Evolutionary conservation across 2,888 invertebrate species (phyloP).

Genomic region (Graphium colonna): DNA sequence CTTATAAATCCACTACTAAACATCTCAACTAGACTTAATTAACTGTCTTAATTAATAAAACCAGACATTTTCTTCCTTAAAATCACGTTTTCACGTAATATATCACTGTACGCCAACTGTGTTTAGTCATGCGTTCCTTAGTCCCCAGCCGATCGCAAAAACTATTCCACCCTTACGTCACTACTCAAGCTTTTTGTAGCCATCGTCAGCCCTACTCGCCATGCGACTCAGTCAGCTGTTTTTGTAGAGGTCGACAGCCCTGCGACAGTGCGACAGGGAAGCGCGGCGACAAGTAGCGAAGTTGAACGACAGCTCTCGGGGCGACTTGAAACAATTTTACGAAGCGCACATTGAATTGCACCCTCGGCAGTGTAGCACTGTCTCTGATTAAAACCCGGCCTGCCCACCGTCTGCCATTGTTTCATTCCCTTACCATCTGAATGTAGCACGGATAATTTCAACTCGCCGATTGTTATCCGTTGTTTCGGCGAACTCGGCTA

Average conservation of each 20-base stretch:
- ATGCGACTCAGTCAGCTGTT: conserved; percentile 2
- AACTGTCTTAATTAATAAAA: no score
- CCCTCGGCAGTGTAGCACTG: conserved; percentile 51
- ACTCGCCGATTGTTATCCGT: conserved; percentile 16
- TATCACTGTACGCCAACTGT: background rate
- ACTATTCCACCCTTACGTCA: conserved; percentile 3
- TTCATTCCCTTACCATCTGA: conserved; percentile 42
- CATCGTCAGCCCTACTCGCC: no score
- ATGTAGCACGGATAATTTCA: conserved; percentile 24
- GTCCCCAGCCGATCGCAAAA: conserved; percentile 2
- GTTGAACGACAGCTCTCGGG: conserved; percentile 38
- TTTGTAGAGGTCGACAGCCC: conserved; percentile 11
- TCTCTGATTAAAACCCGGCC: conserved; percentile 61
- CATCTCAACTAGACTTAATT: no score
- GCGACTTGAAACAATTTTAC: conserved; percentile 55
- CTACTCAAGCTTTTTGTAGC: background rate
- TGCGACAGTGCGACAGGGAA: conserved; percentile 18
- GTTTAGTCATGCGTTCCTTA: background rate
- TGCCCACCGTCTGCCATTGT: conserved; percentile 37
- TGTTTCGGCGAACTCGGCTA: background rate
- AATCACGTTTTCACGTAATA: no score
- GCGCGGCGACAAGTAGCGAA: conserved; percentile 29
- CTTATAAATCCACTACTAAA: no score
- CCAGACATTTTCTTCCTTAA: no score
- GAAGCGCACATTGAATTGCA: conserved; percentile 41